phyloP scores from a whole-genome alignment of 2,797 vertebrate species.

The Corythornis leucogaster region DNA sequence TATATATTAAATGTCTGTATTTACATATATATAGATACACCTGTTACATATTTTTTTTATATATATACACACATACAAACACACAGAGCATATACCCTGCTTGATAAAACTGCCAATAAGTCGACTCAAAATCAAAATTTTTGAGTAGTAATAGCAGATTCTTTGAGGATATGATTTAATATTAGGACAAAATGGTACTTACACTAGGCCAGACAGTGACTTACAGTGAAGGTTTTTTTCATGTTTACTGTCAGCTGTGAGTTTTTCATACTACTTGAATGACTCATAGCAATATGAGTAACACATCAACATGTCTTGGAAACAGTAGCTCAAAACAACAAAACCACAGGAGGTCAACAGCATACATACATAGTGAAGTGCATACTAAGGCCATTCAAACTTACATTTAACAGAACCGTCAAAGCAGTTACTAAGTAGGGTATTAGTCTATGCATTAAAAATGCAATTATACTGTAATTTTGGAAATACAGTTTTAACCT shows the following conservation, averaged over 20 bases:
- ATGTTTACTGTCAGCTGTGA: conserved; percentile 46
- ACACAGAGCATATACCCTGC: background rate
- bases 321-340: conserved; percentile 64
- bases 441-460: background rate
- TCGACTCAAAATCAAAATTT: background rate
- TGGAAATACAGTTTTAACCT: background rate
- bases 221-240: background rate
- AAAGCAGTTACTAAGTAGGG: background rate
- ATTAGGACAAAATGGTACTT: background rate
- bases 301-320: conserved; percentile 50
- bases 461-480: background rate
- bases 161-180: background rate
- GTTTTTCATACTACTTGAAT: conserved; percentile 42
- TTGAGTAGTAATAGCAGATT: background rate
- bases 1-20: background rate
- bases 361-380: background rate
- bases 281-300: conserved; percentile 63
- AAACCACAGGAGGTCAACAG: conserved; percentile 44
- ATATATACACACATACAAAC: background rate
- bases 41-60: background rate
- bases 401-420: background rate
- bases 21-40: background rate
- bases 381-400: background rate
- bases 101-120: background rate
- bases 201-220: background rate